Conservation (phyloP, 2,113 vertebrate species). For the Columba janthina region DNA sequence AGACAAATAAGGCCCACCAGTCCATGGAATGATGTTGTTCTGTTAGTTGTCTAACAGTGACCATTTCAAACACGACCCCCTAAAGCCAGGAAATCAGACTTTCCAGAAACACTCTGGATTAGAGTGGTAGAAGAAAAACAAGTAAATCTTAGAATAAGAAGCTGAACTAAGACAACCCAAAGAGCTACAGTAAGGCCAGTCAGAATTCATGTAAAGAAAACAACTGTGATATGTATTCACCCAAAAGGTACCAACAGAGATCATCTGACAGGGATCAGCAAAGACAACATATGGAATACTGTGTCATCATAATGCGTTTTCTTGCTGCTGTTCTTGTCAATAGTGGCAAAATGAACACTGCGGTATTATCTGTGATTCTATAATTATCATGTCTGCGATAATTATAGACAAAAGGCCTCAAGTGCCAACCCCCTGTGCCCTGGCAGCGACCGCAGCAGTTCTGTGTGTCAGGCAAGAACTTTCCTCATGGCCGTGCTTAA, state of each 20-base stretch:
- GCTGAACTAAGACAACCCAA: neutral
- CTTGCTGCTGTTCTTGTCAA: neutral
- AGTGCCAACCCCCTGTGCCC: neutral
- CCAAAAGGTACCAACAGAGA: neutral
- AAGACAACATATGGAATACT: neutral
- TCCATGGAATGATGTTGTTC: neutral
- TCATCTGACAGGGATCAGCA: rapidly evolving
- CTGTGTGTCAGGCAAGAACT: neutral
- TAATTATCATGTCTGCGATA: neutral
- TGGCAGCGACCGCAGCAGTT: neutral
- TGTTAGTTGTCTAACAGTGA: neutral
- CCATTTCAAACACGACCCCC: neutral
- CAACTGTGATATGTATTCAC: neutral
- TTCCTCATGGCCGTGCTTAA: neutral
- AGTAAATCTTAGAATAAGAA: neutral
- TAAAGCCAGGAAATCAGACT: neutral
- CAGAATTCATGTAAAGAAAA: neutral
- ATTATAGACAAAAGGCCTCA: neutral
- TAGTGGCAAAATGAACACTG: neutral
- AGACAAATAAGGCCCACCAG: neutral
- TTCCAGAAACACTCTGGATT: neutral
- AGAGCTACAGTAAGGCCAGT: neutral
- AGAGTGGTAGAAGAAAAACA: neutral
- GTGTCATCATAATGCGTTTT: neutral
- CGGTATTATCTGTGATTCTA: neutral